Evolutionary conservation across 2,113 vertebrate species (phyloP).

Genomic region (Ctenomys sociabilis): DNA sequence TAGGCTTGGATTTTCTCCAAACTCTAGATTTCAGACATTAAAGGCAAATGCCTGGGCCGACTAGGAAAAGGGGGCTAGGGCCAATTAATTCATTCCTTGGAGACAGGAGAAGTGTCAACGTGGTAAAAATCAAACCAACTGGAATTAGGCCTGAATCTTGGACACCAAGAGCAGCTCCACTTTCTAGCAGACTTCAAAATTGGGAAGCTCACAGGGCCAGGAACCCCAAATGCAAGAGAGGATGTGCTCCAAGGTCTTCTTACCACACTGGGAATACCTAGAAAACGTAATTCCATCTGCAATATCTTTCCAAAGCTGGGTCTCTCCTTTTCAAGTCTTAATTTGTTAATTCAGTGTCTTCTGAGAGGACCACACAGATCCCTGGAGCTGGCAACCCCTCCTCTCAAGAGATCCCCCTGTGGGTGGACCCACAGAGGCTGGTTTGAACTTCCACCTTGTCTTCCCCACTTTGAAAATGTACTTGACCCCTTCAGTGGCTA

Average conservation of each 20-base stretch:
- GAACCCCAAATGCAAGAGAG: background rate
- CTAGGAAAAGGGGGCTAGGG: background rate
- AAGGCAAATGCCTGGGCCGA: conserved; percentile 53
- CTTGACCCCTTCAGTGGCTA: background rate
- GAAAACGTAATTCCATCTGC: background rate
- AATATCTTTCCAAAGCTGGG: background rate
- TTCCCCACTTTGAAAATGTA: conserved; percentile 10
- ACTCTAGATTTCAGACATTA: conserved; percentile 13
- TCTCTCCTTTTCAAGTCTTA: background rate
- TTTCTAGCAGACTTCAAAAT: background rate
- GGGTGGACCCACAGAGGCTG: background rate
- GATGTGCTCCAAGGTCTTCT: background rate
- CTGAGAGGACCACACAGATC: background rate
- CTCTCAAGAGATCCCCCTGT: background rate
- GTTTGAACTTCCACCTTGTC: conserved; percentile 25
- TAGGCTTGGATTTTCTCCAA: conserved; percentile 46
- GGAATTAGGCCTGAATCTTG: background rate
- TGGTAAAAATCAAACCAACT: conserved; percentile 1
- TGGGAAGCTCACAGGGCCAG: background rate
- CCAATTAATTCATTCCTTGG: background rate
- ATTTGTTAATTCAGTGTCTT: background rate
- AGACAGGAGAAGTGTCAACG: background rate
- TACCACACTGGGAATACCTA: background rate
- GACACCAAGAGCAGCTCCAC: background rate
- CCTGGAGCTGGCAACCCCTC: background rate